Evolutionary conservation across 2,888 invertebrate species (phyloP).

Genomic region (Tortrix viridana): DNA sequence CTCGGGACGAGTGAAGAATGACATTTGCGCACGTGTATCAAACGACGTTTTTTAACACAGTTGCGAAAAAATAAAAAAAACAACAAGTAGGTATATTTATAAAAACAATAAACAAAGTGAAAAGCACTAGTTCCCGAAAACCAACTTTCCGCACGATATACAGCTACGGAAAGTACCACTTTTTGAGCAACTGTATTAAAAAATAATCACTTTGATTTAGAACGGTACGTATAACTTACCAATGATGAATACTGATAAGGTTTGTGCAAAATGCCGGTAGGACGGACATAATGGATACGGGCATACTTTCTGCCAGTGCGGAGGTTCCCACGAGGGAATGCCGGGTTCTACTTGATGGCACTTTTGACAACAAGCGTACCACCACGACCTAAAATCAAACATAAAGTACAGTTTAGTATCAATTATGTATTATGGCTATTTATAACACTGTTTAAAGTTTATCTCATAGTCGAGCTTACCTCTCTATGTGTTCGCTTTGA

Average conservation of each 20-base stretch:
- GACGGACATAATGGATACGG: constrained; percentile 94
- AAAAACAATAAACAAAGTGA: too few species aligned
- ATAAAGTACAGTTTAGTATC: background rate
- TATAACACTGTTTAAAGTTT: background rate
- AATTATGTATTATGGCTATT: background rate
- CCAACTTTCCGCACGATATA: too few species aligned
- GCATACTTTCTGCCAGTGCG: constrained; percentile 91
- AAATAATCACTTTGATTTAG: too few species aligned
- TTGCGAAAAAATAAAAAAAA: too few species aligned
- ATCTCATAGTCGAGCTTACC: constrained; percentile 54
- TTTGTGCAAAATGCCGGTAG: constrained; percentile 92
- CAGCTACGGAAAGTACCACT: too few species aligned
- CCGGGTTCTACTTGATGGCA: constrained; percentile 90
- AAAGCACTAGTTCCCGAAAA: too few species aligned
- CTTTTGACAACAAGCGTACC: constrained; percentile 91
- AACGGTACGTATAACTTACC: constrained; percentile 70
- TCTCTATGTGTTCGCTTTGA: constrained; percentile 78
- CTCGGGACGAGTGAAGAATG: too few species aligned
- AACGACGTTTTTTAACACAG: too few species aligned
- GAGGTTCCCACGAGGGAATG: constrained; percentile 92
- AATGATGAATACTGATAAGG: constrained; percentile 88
- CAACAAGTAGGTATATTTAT: too few species aligned
- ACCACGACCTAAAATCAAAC: constrained; percentile 88
- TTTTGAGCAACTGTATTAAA: too few species aligned
- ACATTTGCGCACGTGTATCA: too few species aligned